Base-by-base conservation (phyloP, 2,113 vertebrate genomes). In the Albula goreensis region DNA sequence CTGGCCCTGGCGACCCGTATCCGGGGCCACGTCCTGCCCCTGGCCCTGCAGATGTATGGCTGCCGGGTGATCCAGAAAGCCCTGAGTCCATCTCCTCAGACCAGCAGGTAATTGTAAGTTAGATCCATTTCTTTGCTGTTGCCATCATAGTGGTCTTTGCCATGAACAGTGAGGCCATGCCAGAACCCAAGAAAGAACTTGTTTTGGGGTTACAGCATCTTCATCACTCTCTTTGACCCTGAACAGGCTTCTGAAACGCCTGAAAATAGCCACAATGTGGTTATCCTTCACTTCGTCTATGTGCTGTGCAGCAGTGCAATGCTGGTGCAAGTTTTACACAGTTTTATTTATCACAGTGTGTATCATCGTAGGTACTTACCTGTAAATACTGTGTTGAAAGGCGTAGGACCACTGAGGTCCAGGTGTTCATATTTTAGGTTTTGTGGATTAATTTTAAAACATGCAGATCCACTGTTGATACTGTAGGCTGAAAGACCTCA, bases 61-160 rank as follows among this genome's bases (percentile, higher is more conserved):
- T 99, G 98, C 87, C 96, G 98, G 78, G 98, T 99, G 41, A 99
- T 99, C 93, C 98, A 99, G 93, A 99, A 99, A 92, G 98, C 98
- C 2, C 92, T 99, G n/a, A 99, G 91, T 99, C 98, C 77, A 97
- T 99, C 90, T 98, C 98, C 89, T 97, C 97, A 93, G 98, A 99
- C 95, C 98, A 99, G 97, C 98, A 99, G 98, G 98, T 99, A 98
- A 97, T 97, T 98, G 97, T 98, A 98, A 98, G 97, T 98, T 95
- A 94, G 94, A 94, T 88, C 92, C 91, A 87, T 83, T 85, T 88
- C 90, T 10, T 84, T 53, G 52, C 78, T 41, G 77, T 48, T 49
- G 52, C 15, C 5, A 0, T 19, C 48, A 19, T 4, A 53, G 10
- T 51, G 10, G 11, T n/a, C n/a, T 13, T n/a, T 13, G 11, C 57